Conservation (phyloP, 2,113 vertebrate genomes). For the Natator depressus region DNA sequence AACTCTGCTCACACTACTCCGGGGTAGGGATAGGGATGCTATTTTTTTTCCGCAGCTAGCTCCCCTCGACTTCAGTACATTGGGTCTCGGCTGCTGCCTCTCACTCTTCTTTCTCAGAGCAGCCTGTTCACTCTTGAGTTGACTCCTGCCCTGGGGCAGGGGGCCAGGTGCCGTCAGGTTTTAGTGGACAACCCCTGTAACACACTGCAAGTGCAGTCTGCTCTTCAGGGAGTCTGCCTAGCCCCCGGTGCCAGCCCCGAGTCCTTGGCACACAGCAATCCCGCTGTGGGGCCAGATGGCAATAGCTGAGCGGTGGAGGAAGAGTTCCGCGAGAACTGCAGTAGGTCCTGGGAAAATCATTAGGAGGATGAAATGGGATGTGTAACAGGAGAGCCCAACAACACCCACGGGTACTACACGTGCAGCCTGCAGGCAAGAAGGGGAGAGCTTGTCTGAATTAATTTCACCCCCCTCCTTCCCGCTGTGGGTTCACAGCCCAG, state of each 20-base stretch:
- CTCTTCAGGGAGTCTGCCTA: slow-evolving; percentile 47
- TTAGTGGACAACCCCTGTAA: neutral
- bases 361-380: neutral
- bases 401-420: fast-evolving
- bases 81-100: neutral
- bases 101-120: neutral
- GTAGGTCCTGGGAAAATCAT: slow-evolving; percentile 7
- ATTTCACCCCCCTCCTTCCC: fast-evolving
- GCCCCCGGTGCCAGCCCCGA: slow-evolving; percentile 30
- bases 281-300: neutral
- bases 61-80: neutral
- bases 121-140: neutral
- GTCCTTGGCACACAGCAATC: slow-evolving; percentile 31
- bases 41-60: fast-evolving
- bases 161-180: neutral
- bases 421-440: neutral
- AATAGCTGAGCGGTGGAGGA: neutral
- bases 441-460: fast-evolving
- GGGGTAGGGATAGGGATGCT: neutral
- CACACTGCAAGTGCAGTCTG: neutral
- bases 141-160: neutral
- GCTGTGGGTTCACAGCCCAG: fast-evolving
- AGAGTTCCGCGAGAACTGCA: neutral
- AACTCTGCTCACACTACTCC: neutral
- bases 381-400: neutral